These are phyloP conservation scores for Psittacula cyanocephala DNA, from an alignment of 2,113 vertebrate species.

Conservation along the genomic window DNA sequence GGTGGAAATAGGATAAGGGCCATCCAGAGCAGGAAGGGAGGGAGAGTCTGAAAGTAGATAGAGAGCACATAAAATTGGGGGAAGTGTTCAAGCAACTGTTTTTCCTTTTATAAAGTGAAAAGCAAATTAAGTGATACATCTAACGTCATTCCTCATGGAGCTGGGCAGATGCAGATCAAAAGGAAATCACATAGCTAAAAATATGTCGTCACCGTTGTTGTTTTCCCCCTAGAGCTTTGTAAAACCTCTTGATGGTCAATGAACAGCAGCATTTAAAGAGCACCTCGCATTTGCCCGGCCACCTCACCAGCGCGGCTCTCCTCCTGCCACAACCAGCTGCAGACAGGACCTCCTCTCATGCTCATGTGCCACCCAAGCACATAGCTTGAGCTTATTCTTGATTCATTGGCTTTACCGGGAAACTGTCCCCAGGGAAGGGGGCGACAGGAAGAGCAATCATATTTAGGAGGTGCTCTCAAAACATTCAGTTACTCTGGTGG, in stretches of 20 bases:
- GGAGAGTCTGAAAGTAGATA: constrained; percentile 60
- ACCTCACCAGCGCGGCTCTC: background rate
- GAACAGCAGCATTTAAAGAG: constrained; percentile 2
- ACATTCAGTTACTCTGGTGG: background rate
- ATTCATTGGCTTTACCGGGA: background rate
- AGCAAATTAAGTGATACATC: constrained; percentile 21
- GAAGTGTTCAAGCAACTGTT: constrained; percentile 56
- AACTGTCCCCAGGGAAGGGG: background rate
- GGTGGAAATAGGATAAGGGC: constrained; percentile 65
- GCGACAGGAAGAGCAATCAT: background rate
- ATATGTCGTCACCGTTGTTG: background rate
- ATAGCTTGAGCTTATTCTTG: background rate
- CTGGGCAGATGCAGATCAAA: constrained; percentile 14
- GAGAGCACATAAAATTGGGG: constrained; percentile 52
- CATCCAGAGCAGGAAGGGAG: constrained; percentile 64
- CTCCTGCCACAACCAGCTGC: background rate
- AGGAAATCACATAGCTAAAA: constrained; percentile 43
- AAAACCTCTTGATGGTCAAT: background rate
- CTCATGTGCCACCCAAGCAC: background rate
- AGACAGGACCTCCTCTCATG: background rate
- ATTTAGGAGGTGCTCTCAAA: background rate
- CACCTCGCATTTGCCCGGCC: background rate
- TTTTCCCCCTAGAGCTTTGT: background rate
- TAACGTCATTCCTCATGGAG: constrained; percentile 23
- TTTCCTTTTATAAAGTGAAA: constrained; percentile 45